Evolutionary conservation across 2,797 vertebrate genomes (phyloP).

Genomic region (Poecilia picta): DNA sequence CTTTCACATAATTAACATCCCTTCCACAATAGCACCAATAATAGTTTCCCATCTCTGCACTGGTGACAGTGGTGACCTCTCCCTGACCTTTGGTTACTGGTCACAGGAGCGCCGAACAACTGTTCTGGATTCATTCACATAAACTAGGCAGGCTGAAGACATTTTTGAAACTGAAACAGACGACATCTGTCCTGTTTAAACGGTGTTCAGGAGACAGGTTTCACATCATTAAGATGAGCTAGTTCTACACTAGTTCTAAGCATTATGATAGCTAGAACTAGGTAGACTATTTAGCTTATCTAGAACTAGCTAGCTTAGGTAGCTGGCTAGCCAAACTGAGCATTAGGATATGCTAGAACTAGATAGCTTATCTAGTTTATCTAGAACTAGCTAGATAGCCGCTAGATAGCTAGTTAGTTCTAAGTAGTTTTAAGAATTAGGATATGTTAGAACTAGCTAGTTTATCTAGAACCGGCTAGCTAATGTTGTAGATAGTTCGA

Average conservation of each 20-base stretch:
- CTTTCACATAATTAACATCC: conserved; percentile 65
- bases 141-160: conserved; percentile 38
- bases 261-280: no score
- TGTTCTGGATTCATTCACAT: conserved; percentile 61
- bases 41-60: conserved; percentile 70
- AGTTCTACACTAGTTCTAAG: background rate
- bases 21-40: conserved; percentile 71
- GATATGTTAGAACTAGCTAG: no score
- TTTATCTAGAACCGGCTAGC: no score
- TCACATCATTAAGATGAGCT: background rate
- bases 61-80: conserved; percentile 48
- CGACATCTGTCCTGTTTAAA: conserved; percentile 8
- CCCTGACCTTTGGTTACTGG: conserved; percentile 50
- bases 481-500: no score
- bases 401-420: no score
- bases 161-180: background rate
- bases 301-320: no score
- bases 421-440: no score
- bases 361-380: no score
- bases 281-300: no score
- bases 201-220: background rate
- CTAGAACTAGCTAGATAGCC: no score
- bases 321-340: no score
- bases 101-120: background rate
- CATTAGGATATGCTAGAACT: no score